Base-by-base conservation (phyloP, 2,113 vertebrate species). In the Urocitellus parryii region DNA sequence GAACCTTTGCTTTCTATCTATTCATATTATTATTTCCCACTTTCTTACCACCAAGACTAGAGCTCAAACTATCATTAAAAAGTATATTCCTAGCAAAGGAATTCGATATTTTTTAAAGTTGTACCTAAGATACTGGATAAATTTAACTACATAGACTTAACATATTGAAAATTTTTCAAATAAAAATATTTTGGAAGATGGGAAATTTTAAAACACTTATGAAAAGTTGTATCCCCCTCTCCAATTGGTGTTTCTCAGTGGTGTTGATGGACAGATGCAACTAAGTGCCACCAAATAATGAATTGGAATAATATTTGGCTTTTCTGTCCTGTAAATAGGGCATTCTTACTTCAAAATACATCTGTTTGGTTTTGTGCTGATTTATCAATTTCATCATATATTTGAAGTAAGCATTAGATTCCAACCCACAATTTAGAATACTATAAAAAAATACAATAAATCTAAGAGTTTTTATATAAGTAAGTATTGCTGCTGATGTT, bases 371-470 rank as follows among this genome's bases (percentile, higher is more conserved):
- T 95, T 93, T 93, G 27, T 10, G 65, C 32, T 34, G 24, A 27
- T 34, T 24, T 68, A 78, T 51, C n/a, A 83, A 12, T 88, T 95
- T 94, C n/a, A 53, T 81, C 2, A 45, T 9, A 53, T 3, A 79
- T 70, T 27, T 58, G 17, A 16, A 4, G 5, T 83, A n/a, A 79
- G 39, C 32, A 63, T 88, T 85, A 86, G 29, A 24, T 91, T 91
- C 42, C 2, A 78, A 12, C 2, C 32, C 25, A 63, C 90, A 67
- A 77, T 34, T 76, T 95, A 83, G 25, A 93, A 56, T 95, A 58
- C 79, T 79, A 53, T 80, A 67, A 94, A 90, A 90, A 84, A 93
- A 51, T 84, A 94, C 74, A 67, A 51, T 77, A 91, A 67, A 90
- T 80, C 53, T 84, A 76, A 86, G 63, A 86, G 80, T 70, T 94